phyloP scores from a whole-genome alignment of 2,113 vertebrate genomes.

The Clinocottus analis region DNA sequence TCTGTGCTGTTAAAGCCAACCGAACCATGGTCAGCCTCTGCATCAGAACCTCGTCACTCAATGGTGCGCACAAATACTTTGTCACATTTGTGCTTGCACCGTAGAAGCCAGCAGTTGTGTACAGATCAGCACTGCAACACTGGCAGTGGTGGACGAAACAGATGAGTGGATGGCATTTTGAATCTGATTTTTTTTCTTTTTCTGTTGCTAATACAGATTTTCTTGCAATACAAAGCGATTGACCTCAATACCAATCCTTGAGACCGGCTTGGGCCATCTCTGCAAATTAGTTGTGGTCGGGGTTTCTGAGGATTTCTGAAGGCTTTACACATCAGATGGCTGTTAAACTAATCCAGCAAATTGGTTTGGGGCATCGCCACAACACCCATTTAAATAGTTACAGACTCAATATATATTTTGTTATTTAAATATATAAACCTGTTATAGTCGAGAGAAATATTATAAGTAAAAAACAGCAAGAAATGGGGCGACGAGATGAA shows the following conservation, averaged over 20 bases:
- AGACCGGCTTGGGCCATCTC: not conserved
- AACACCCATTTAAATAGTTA: not conserved
- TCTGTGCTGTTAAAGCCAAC: not conserved
- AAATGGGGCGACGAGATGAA: too few relatives aligned
- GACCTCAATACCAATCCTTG: not conserved
- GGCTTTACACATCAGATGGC: not conserved
- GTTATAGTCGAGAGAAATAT: not conserved
- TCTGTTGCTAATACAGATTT: not conserved
- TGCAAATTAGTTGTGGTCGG: not conserved
- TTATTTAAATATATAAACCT: not conserved
- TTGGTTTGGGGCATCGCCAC: not conserved
- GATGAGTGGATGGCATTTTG: not conserved
- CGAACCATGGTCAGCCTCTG: not conserved
- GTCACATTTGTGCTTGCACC: not conserved
- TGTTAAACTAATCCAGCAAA: not conserved
- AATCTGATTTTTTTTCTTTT: not conserved
- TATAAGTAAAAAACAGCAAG: not conserved
- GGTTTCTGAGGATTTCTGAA: not conserved
- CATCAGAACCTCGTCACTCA: not conserved
- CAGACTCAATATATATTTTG: not conserved
- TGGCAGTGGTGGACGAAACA: not conserved
- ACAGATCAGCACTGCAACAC: not conserved
- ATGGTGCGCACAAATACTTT: too few relatives aligned
- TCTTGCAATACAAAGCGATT: not conserved
- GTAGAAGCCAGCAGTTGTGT: not conserved